These are phyloP conservation scores for Trissoscelio sp. DNA, from an alignment of 2,888 invertebrate species.

Conservation along the genomic window DNA sequence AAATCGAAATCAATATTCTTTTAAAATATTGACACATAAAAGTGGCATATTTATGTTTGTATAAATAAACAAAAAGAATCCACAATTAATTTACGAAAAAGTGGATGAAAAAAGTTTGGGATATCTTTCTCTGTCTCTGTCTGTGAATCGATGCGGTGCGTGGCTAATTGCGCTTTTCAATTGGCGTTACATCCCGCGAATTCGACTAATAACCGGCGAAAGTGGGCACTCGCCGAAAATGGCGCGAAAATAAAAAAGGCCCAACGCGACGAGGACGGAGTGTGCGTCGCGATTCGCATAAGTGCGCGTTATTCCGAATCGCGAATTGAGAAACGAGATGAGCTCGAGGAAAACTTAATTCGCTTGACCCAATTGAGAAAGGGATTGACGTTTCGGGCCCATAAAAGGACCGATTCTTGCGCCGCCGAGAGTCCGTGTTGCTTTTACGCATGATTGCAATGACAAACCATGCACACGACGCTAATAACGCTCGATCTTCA, in stretches of 20 bases:
- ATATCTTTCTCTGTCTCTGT: not conserved
- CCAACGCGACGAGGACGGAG: slow-evolving; percentile 25
- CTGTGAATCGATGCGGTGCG: slow-evolving; percentile 52
- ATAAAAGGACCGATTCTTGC: slow-evolving; percentile 69
- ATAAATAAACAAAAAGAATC: too few relatives aligned
- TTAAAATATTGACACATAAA: too few relatives aligned
- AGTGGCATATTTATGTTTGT: too few relatives aligned
- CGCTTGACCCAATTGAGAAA: slow-evolving; percentile 72
- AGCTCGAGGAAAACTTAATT: slow-evolving; percentile 71
- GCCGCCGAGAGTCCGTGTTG: slow-evolving; percentile 58
- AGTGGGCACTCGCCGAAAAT: slow-evolving; percentile 80
- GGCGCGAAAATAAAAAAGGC: slow-evolving; percentile 79
- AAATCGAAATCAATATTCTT: too few relatives aligned
- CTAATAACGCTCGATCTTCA: slow-evolving; percentile 62
- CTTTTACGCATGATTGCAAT: slow-evolving; percentile 69
- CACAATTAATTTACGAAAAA: too few relatives aligned
- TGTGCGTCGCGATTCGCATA: slow-evolving; percentile 57
- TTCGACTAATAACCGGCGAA: slow-evolving; percentile 82
- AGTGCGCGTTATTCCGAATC: slow-evolving; percentile 67
- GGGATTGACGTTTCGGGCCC: slow-evolving; percentile 70
- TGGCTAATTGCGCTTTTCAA: slow-evolving; percentile 59
- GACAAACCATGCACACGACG: slow-evolving; percentile 66
- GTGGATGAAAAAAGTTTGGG: too few relatives aligned
- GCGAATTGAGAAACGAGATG: slow-evolving; percentile 70
- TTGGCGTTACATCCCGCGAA: slow-evolving; percentile 72